phyloP scores from a whole-genome alignment of 2,888 invertebrate species.

The Dicycla oo region DNA sequence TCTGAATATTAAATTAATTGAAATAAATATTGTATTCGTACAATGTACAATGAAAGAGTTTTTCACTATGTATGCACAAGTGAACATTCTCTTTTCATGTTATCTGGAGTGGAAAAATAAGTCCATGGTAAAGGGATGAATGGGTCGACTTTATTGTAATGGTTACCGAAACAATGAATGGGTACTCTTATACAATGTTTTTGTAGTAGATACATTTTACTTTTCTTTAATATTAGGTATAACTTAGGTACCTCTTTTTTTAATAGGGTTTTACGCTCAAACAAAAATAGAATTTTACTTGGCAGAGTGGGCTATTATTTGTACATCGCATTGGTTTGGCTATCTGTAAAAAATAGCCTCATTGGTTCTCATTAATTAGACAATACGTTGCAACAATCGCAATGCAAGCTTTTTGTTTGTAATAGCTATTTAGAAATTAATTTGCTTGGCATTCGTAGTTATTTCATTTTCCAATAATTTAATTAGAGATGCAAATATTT shows the following conservation, averaged over 20 bases:
- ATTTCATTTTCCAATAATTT: background rate
- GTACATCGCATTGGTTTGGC: background rate
- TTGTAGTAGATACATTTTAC: conserved; percentile 10
- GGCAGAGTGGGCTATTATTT: background rate
- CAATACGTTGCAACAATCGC: conserved; percentile 13
- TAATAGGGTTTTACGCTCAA: background rate
- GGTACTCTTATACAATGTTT: conserved; percentile 22
- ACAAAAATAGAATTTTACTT: background rate
- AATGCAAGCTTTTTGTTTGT: conserved; percentile 9
- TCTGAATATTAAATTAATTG: conserved; percentile 2
- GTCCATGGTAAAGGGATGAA: conserved; percentile 44
- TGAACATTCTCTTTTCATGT: conserved; percentile 48
- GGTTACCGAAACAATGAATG: conserved; percentile 49
- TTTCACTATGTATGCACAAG: conserved; percentile 26
- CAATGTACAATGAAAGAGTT: conserved; percentile 17
- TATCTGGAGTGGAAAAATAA: conserved; percentile 49
- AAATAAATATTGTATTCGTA: background rate
- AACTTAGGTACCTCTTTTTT: background rate
- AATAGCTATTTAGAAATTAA: conserved; percentile 13
- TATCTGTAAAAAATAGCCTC: background rate
- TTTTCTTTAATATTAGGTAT: background rate
- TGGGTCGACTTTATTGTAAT: conserved; percentile 52
- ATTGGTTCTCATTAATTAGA: conserved; percentile 23
- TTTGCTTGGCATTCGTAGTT: background rate
- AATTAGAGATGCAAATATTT: background rate